phyloP scores from a whole-genome alignment of 2,797 vertebrate genomes.

The Perodicticus potto region DNA sequence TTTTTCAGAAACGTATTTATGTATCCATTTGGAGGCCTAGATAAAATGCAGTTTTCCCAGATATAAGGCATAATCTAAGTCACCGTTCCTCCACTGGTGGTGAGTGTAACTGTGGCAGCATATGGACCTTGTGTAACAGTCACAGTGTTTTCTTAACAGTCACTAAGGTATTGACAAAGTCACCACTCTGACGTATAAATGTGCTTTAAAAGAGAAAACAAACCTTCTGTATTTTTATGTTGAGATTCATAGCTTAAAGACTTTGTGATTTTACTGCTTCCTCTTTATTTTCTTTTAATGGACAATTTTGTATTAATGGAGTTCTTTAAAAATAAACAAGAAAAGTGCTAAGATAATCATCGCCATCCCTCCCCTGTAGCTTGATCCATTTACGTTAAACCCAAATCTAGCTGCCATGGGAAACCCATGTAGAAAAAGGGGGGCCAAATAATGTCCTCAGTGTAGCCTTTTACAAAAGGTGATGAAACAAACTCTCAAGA shows the following conservation, averaged over 20 bases:
- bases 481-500: neutral
- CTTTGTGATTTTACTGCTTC: conserved; percentile 45
- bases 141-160: neutral
- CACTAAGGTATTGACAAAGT: neutral
- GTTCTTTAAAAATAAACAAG: conserved; percentile 39
- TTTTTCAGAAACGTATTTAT: conserved; percentile 17
- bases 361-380: neutral
- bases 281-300: conserved; percentile 35
- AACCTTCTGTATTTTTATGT: neutral
- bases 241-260: conserved; percentile 18
- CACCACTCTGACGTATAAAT: neutral
- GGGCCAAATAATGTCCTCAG: neutral
- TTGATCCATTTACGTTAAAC: neutral
- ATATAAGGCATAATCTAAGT: neutral
- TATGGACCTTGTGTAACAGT: neutral
- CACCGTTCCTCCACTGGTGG: neutral
- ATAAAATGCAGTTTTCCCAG: neutral
- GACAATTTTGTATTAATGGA: neutral
- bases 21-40: neutral
- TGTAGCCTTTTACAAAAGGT: neutral
- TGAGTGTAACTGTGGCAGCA: neutral
- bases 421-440: neutral
- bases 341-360: neutral
- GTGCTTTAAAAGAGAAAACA: conserved; percentile 14
- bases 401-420: neutral